Conservation (phyloP, 2,888 invertebrate species). For the Mamestra brassicae region DNA sequence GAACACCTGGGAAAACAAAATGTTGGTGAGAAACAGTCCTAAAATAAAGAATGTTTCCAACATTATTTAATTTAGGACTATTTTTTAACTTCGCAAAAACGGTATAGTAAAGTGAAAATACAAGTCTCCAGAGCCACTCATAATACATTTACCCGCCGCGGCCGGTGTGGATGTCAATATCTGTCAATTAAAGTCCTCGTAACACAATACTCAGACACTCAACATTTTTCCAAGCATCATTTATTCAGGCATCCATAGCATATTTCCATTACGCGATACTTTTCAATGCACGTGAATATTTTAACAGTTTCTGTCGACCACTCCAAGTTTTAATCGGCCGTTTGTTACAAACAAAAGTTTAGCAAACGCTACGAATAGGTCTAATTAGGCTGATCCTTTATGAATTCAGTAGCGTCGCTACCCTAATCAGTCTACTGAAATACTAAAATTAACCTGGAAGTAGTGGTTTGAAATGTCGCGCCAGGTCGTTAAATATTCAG, state of each 20-base stretch:
- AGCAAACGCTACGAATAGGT: constrained; percentile 15
- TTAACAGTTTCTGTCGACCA: constrained; percentile 19
- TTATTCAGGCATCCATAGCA: constrained; percentile 7
- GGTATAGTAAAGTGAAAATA: not conserved
- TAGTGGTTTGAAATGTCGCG: constrained; percentile 43
- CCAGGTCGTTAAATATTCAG: constrained; percentile 48
- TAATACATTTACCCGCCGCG: not conserved
- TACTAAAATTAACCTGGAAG: constrained; percentile 45
- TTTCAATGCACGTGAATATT: constrained; percentile 32
- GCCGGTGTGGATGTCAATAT: not conserved
- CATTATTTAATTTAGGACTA: too few relatives aligned
- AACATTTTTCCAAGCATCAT: constrained; percentile 1
- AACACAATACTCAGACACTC: not conserved
- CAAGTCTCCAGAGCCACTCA: not conserved
- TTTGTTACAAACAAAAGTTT: constrained; percentile 26
- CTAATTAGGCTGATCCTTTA: constrained; percentile 31
- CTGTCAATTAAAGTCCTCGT: constrained; percentile 8
- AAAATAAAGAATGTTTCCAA: not conserved
- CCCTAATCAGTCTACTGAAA: constrained; percentile 17
- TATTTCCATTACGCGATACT: not conserved
- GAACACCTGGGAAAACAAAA: constrained; percentile 92
- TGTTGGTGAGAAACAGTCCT: not conserved
- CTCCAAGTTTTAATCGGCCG: constrained; percentile 27
- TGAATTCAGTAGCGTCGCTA: constrained; percentile 26
- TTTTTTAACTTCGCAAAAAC: too few relatives aligned